Evolutionary conservation across 2,113 vertebrate species (phyloP).

Genomic region (Epinephelus cyanopodus): DNA sequence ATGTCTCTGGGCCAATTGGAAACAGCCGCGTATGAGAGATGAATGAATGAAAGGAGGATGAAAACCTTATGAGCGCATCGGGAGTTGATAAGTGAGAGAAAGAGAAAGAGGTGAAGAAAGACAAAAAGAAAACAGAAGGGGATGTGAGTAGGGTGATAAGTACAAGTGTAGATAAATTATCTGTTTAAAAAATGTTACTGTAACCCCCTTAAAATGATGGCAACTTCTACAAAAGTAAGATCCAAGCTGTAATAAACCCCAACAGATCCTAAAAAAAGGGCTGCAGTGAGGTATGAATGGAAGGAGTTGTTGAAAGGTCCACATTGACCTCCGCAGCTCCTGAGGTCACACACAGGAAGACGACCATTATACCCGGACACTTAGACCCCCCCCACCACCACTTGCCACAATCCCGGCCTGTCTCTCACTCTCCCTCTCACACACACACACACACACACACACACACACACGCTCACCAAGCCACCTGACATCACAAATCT

Average conservation of each 20-base stretch:
- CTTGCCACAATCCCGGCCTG: not conserved
- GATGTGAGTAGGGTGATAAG: not conserved
- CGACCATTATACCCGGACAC: slow-evolving; percentile 54
- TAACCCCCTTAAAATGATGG: not conserved
- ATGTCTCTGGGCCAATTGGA: slow-evolving; percentile 75
- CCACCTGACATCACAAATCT: slow-evolving; percentile 70
- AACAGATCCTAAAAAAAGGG: slow-evolving; percentile 6
- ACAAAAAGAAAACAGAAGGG: not conserved
- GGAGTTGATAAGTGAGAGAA: slow-evolving; percentile 52
- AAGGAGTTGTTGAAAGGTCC: slow-evolving; percentile 55
- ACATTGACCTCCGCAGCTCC: slow-evolving; percentile 44
- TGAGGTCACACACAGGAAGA: slow-evolving; percentile 64
- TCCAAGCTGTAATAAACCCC: not conserved
- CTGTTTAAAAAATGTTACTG: not conserved
- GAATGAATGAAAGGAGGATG: slow-evolving; percentile 72
- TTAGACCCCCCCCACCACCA: slow-evolving; percentile 8
- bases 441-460: no score
- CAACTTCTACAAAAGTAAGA: not conserved
- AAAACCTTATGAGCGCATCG: slow-evolving; percentile 69
- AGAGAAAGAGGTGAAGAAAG: not conserved
- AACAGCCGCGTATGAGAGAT: slow-evolving; percentile 71
- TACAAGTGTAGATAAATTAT: not conserved
- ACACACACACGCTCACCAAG: slow-evolving; percentile 31
- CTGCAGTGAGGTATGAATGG: not conserved
- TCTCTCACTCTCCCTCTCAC: slow-evolving; percentile 11